A percentile compares a stretch with the other conserved stretches of the same genome.
These are phyloP conservation scores for Cantharis rustica DNA, from an alignment of 2,888 invertebrate genomes.

Conservation along the genomic window DNA sequence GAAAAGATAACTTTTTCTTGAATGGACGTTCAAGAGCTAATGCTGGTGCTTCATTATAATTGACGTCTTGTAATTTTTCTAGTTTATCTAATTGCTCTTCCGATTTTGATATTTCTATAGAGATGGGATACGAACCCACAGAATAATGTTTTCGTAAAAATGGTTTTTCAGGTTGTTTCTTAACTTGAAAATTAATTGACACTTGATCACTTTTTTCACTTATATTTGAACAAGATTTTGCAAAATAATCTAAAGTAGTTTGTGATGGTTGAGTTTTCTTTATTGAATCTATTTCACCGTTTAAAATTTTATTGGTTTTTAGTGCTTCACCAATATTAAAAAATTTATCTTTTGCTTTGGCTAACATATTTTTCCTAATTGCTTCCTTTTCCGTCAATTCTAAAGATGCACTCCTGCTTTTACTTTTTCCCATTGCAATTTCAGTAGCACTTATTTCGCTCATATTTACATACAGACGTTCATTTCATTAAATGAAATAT, in stretches of 20 bases:
- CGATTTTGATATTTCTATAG: conserved; percentile 46
- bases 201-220: conserved; percentile 46
- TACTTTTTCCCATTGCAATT: conserved; percentile 54
- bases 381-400: conserved; percentile 47
- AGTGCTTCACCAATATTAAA: conserved; percentile 53
- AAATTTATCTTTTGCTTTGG: conserved; percentile 50
- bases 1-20: conserved; percentile 87
- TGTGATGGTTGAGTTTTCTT: conserved; percentile 49
- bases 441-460: not conserved
- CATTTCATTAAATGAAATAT: not conserved
- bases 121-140: conserved; percentile 50
- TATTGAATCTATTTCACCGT: conserved; percentile 39
- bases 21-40: conserved; percentile 68
- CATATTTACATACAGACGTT: not conserved
- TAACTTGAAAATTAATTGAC: not conserved
- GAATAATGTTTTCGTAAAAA: conserved; percentile 52
- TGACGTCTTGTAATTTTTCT: conserved; percentile 45
- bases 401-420: conserved; percentile 49
- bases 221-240: conserved; percentile 56
- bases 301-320: conserved; percentile 51
- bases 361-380: conserved; percentile 54
- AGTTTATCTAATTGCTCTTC: conserved; percentile 37
- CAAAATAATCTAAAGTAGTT: conserved; percentile 57
- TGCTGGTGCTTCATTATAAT: conserved; percentile 54
- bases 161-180: conserved; percentile 24